Conservation (phyloP, 2,113 vertebrate species). For the Cynocephalus volans region DNA sequence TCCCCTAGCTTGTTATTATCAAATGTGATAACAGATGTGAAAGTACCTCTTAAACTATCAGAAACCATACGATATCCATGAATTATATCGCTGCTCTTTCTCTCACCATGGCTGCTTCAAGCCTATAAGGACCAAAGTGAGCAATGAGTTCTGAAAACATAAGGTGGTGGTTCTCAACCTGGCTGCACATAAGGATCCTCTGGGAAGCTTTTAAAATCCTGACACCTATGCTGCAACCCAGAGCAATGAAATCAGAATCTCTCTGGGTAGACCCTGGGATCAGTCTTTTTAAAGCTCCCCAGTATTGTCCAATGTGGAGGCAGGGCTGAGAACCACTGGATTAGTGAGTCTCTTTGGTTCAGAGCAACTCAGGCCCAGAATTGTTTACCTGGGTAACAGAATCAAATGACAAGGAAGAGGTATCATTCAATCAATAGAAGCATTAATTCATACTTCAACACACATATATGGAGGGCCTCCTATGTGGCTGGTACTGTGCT, state of each 20-base stretch:
- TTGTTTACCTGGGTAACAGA: not conserved
- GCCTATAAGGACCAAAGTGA: not conserved
- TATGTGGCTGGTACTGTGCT: not conserved
- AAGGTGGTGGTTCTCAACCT: not conserved
- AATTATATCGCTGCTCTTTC: not conserved
- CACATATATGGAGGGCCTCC: not conserved
- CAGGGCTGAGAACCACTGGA: not conserved
- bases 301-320: not conserved
- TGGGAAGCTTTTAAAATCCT: slow-evolving; percentile 12
- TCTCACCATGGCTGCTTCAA: slow-evolving; percentile 5
- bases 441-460: not conserved
- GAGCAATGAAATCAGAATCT: slow-evolving; percentile 42
- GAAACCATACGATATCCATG: not conserved
- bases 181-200: not conserved
- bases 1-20: slow-evolving; percentile 35
- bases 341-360: not conserved
- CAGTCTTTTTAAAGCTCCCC: not conserved
- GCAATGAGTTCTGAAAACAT: not conserved
- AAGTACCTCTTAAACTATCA: slow-evolving; percentile 49
- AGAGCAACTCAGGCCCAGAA: not conserved
- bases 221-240: not conserved
- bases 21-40: slow-evolving; percentile 23
- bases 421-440: not conserved
- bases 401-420: not conserved
- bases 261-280: not conserved